phyloP scores from a whole-genome alignment of 2,888 invertebrate species.

The Nephrotoma appendiculata region DNA sequence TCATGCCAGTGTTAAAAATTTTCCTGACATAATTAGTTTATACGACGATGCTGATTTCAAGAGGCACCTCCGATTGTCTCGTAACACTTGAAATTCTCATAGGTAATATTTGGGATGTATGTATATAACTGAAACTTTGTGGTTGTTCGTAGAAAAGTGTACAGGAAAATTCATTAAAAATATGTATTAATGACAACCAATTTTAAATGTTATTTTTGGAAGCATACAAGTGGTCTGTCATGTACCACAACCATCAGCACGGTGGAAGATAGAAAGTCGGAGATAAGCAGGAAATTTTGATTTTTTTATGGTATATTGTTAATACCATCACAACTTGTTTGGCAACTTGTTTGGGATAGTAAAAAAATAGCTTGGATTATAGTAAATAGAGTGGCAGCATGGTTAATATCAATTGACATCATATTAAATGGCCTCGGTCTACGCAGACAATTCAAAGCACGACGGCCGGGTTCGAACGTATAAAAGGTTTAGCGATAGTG shows the following conservation, averaged over 20 bases:
- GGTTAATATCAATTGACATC: conserved; percentile 10
- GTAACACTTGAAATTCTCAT: too few species aligned
- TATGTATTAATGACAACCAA: background rate
- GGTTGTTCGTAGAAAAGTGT: too few species aligned
- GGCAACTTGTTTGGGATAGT: conserved; percentile 10
- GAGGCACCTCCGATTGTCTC: too few species aligned
- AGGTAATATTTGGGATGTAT: too few species aligned
- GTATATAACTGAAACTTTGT: too few species aligned
- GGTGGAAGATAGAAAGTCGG: background rate
- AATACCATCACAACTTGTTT: conserved; percentile 10
- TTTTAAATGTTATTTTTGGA: background rate
- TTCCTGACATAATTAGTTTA: too few species aligned
- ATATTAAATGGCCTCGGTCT: conserved; percentile 12
- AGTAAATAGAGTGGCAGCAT: conserved; percentile 8
- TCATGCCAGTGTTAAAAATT: too few species aligned
- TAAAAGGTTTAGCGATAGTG: background rate
- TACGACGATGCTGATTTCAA: too few species aligned
- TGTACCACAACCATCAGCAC: background rate
- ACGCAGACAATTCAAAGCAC: background rate
- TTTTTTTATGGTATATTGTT: conserved; percentile 12
- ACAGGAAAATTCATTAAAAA: too few species aligned
- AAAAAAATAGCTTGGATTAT: conserved; percentile 10
- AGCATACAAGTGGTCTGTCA: background rate
- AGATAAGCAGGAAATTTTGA: background rate
- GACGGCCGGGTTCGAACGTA: background rate